These are phyloP conservation scores for Tuta absoluta DNA, from an alignment of 2,888 invertebrate genomes.

Conservation along the genomic window DNA sequence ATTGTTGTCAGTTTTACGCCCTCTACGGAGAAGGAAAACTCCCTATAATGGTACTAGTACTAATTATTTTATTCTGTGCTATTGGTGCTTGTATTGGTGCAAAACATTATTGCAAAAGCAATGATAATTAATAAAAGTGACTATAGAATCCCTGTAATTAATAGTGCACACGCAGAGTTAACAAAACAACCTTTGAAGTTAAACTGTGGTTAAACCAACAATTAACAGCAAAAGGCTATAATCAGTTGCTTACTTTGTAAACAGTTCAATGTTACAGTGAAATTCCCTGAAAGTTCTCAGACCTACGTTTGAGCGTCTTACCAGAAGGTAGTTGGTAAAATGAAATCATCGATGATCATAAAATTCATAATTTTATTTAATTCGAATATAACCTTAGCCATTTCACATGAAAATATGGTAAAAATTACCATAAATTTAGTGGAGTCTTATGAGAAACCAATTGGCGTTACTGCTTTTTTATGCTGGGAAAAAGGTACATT, in stretches of 20 bases:
- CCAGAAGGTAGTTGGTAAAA: not conserved
- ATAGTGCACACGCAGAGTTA: not conserved
- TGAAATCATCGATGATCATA: not conserved
- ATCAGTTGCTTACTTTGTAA: slow-evolving; percentile 1
- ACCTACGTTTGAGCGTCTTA: not conserved
- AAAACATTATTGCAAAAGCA: too few relatives aligned
- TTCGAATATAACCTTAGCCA: not conserved
- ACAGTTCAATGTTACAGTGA: not conserved
- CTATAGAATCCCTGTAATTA: not conserved
- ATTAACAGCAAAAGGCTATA: not conserved
- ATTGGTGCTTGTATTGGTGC: too few relatives aligned
- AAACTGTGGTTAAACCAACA: not conserved
- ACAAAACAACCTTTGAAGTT: not conserved
- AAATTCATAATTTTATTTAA: not conserved
- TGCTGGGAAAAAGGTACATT: slow-evolving; percentile 55
- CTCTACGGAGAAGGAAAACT: too few relatives aligned
- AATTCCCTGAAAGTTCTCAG: not conserved
- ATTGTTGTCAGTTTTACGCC: too few relatives aligned
- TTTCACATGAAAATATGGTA: slow-evolving; percentile 33
- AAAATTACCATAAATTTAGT: slow-evolving; percentile 55
- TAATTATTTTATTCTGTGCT: too few relatives aligned
- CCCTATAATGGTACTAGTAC: too few relatives aligned
- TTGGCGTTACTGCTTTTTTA: slow-evolving; percentile 48
- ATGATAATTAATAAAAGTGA: not conserved
- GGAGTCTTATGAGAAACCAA: slow-evolving; percentile 49